A percentile compares a stretch with the other conserved stretches of the same genome.
Evolutionary conservation across 1,140 invertebrate species (phyloP).

Genomic region (Nautilus pompilius): DNA sequence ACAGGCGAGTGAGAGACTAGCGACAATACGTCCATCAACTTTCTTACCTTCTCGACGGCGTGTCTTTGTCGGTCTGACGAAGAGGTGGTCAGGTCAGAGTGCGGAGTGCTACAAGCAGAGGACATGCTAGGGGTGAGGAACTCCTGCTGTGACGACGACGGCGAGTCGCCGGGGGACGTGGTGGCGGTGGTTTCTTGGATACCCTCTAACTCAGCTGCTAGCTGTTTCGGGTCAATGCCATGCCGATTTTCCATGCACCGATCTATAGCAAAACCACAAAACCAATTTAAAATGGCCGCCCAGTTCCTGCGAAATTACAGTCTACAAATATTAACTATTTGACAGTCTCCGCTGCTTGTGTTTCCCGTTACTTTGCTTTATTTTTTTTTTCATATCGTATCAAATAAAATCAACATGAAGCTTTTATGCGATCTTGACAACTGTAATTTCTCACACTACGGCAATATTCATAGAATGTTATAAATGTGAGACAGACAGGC

Average conservation of each 20-base stretch:
- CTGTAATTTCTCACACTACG: too few species aligned
- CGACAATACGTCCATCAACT: too few species aligned
- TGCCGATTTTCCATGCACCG: conserved; percentile 17
- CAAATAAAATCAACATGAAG: too few species aligned
- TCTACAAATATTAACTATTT: too few species aligned
- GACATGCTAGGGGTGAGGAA: conserved; percentile 44
- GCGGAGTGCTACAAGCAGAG: conserved; percentile 45
- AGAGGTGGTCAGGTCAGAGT: conserved; percentile 38
- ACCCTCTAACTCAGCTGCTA: conserved; percentile 45
- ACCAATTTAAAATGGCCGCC: too few species aligned
- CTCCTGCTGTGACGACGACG: conserved; percentile 2
- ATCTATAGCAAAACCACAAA: conserved; percentile 11
- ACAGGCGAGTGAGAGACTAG: too few species aligned
- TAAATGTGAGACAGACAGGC: neutral
- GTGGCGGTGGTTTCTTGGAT: conserved; percentile 45
- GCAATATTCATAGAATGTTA: too few species aligned
- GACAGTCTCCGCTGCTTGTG: too few species aligned
- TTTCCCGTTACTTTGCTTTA: too few species aligned
- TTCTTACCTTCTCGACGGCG: conserved; percentile 6
- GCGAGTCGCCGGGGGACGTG: conserved; percentile 21
- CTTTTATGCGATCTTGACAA: too few species aligned
- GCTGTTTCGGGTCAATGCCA: conserved; percentile 41
- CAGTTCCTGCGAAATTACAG: too few species aligned
- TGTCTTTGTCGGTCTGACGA: conserved; percentile 37
- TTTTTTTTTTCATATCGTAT: too few species aligned